A percentile compares a stretch with the other conserved stretches of the same genome.
phyloP scores from a whole-genome alignment of 2,888 invertebrate species.

The Halictus quadricinctus region DNA sequence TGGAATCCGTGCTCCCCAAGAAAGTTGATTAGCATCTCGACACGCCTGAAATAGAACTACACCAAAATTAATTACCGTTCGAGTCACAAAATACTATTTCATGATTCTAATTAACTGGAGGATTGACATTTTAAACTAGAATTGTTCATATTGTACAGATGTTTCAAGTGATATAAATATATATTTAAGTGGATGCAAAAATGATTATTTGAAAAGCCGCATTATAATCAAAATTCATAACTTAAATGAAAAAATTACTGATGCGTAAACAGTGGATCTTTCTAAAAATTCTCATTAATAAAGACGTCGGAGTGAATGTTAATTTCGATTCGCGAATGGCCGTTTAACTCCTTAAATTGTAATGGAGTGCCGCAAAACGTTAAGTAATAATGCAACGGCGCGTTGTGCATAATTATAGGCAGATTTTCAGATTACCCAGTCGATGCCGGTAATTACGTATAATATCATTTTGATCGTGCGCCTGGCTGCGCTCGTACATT shows the following conservation, averaged over 20 bases:
- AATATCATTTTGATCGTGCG: constrained; percentile 31
- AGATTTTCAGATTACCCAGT: constrained; percentile 11
- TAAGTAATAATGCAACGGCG: not conserved
- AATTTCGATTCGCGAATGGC: not conserved
- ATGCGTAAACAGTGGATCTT: too few species aligned
- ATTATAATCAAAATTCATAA: too few species aligned
- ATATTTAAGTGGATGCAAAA: too few species aligned
- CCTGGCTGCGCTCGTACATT: not conserved
- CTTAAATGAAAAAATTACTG: too few species aligned
- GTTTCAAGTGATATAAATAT: too few species aligned
- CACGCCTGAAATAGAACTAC: not conserved
- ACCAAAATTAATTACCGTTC: not conserved
- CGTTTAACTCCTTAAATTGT: not conserved
- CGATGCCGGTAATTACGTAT: constrained; percentile 40
- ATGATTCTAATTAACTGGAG: too few species aligned
- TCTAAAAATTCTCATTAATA: too few species aligned
- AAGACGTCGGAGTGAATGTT: too few species aligned
- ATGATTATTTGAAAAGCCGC: too few species aligned
- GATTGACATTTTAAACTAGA: too few species aligned
- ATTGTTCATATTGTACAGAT: not conserved
- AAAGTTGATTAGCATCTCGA: not conserved
- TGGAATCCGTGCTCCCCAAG: not conserved
- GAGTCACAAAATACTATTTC: not conserved
- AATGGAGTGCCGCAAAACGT: not conserved
- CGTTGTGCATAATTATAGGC: not conserved